phyloP scores from a whole-genome alignment of 1,140 invertebrate species.

The Vollenhovia emeryi region DNA sequence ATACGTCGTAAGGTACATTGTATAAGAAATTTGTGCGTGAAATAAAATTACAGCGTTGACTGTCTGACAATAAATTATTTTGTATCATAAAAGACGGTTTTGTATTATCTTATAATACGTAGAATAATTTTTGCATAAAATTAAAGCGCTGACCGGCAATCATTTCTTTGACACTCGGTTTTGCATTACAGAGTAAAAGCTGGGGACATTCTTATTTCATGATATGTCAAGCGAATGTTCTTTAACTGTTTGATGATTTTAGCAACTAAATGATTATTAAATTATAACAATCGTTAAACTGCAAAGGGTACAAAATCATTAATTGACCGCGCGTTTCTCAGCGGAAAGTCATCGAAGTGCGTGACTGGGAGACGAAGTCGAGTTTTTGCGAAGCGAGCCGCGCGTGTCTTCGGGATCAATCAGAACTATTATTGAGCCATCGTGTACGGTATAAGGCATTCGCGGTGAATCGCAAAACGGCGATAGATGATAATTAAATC shows the following conservation, averaged over 20 bases:
- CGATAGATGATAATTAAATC: constrained; percentile 48
- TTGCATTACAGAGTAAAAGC: background rate
- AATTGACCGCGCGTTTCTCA: background rate
- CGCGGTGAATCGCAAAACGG: constrained; percentile 30
- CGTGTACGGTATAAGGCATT: constrained; percentile 14
- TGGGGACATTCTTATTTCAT: too few species aligned
- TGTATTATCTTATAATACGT: too few species aligned
- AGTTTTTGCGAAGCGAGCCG: background rate
- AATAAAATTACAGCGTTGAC: background rate
- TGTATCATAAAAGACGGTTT: too few species aligned
- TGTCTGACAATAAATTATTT: too few species aligned
- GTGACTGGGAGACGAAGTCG: background rate
- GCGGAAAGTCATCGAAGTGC: background rate
- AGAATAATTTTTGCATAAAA: too few species aligned
- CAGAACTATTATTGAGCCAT: constrained; percentile 20
- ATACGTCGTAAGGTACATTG: too few species aligned
- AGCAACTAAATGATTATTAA: background rate
- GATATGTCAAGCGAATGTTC: too few species aligned
- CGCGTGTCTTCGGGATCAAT: background rate
- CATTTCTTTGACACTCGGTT: background rate
- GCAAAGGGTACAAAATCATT: too few species aligned
- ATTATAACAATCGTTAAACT: too few species aligned
- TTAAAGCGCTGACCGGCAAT: too few species aligned
- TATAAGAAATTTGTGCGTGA: background rate
- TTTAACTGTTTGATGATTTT: too few species aligned